Conservation (phyloP, 2,888 invertebrate species). For the Archaeoteleia sp. region DNA sequence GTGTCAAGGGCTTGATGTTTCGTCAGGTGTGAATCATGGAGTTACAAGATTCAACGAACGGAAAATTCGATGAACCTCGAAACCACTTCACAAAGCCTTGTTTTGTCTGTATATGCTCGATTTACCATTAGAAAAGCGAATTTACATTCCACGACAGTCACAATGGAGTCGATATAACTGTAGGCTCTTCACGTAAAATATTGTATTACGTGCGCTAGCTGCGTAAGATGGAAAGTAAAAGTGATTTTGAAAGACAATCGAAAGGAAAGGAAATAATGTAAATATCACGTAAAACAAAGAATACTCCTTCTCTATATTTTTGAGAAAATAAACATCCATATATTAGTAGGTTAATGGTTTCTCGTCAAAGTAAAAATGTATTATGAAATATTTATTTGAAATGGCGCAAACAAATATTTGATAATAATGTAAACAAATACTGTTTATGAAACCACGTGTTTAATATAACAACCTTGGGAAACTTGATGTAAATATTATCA, state of each 20-base stretch:
- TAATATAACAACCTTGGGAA: no score
- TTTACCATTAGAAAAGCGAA: conserved; percentile 15
- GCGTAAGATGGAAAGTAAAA: conserved; percentile 1
- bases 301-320: no score
- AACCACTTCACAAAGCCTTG: conserved; percentile 2
- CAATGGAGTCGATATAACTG: neutral
- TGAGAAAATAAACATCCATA: no score
- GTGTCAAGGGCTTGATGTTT: conserved; percentile 1
- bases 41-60: neutral
- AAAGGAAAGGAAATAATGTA: no score
- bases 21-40: neutral
- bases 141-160: conserved; percentile 5
- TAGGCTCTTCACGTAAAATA: conserved; percentile 4
- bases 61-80: conserved; percentile 20
- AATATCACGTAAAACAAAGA: no score
- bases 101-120: conserved; percentile 2
- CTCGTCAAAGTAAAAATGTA: no score
- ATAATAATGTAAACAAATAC: no score
- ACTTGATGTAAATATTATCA: no score
- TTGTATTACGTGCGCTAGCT: neutral
- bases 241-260: neutral
- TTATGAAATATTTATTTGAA: no score
- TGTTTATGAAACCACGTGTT: no score
- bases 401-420: no score
- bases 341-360: no score